Evolutionary conservation across 2,797 vertebrate genomes (phyloP), one percentile per base, ranked within the genome.

Genomic region (Tragopan temminckii): DNA sequence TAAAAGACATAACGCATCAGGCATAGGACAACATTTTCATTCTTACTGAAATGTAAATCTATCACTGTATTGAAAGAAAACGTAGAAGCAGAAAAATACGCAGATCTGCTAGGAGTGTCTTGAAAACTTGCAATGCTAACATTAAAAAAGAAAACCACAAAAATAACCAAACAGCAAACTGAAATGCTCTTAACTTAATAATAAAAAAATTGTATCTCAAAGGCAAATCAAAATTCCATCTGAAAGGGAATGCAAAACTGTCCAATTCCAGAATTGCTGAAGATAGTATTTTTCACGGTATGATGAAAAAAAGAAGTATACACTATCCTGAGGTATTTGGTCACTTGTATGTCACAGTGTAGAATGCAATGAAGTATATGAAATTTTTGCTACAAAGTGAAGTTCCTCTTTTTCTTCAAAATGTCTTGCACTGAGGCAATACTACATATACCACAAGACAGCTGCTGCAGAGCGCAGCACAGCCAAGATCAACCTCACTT

Each of bases 401-500:
- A 64, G 21, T 64, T 86, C n/a, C 33, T 50, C 27, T 68, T 4
- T 46, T 80, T 52, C 80, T 29, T 35, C 46, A 31, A 67, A 80
- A 50, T 35, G 33, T 62, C 67, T 63, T 74, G 80, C 67, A 50
- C 67, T 18, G 45, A 77, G 83, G 68, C 68, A 25, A 58, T 68
- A 64, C 31, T 52, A 11, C 42, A 55, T 38, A 42, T 68, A 78
- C 71, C 71, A 71, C 43, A 64, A 84, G 88, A 81, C 81, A 94
- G 90, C 81, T 92, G 90, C 88, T 86, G 43, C 33, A 38, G 36
- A 43, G 42, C 0, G 24, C 11, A 13, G 24, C 36, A 77, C 71
- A 75, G 94, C 88, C 84, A 83, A 68, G 58, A 76, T 70, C 76
- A 72, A 3, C 59, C 57, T 67, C 58, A 92, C 88, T 91, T 70